Base-by-base conservation (phyloP, 2,113 vertebrate genomes). In the Oryzias curvinotus region DNA sequence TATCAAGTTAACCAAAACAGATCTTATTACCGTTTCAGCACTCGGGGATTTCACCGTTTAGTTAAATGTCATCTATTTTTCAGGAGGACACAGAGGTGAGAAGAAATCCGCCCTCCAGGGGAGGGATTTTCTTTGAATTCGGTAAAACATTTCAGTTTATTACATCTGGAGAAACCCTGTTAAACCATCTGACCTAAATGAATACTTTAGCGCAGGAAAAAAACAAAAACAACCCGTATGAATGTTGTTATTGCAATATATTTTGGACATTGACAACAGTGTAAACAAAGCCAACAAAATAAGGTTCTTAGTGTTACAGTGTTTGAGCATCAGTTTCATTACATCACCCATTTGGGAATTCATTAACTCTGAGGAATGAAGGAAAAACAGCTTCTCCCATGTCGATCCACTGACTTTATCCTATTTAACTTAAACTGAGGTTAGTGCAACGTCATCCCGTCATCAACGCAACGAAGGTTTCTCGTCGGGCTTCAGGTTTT, bases 211-310 rank as follows among this genome's bases (percentile, higher is more conserved):
- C 28, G 77, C 71, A 36, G 65, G 61, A 65, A 23, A 50, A 42
- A 71, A 52, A 53, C 53, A 14, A 17, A 56, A 48, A 43, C 73
- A 53, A 30, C 44, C 8, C 56, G 42, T 57, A 65, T 71, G 43
- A 12, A 58, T 69, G 59, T 78, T 75, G 72, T 82, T 80, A 90
- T 83, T 84, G 86, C 81, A 84, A 75, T 81, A 86, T 82, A 86
- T 82, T 23, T 85, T 75, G 63, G 71, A 87, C 83, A 78, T 60
- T 75, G 57, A 84, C 78, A 86, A 88, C 80, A 84, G 85, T 87
- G 87, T 85, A 77, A 89, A 85, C 76, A 86, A 89, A 87, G 79
- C 81, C 82, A 72, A 80, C 53, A 80, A 83, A 87, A 83, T 71
- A 73, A 75, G 12, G 45, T 70, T 75, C 60, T 83, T 67, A 77